Base-by-base conservation (phyloP, 2,888 invertebrate genomes). In the Plagodis pulveraria region DNA sequence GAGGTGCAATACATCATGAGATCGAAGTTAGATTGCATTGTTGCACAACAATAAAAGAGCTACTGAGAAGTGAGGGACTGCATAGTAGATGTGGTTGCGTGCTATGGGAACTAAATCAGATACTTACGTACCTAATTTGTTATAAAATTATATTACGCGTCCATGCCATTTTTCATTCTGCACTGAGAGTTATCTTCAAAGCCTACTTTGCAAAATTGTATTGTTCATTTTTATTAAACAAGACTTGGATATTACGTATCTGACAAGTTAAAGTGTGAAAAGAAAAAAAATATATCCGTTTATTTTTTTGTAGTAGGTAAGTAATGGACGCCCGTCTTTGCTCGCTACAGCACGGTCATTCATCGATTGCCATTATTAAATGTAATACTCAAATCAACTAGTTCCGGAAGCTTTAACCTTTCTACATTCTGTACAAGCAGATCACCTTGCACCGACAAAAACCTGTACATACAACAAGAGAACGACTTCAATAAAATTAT, bases 21-120 rank as follows among this genome's bases (percentile, higher is more conserved):
- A 89, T 89, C 78, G 81, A 80, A 78, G 73, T 69, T 66, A 86
- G 88, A 91, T 91, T 90, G 84, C 86, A 81, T 89, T 88, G 87
- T 90, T 85, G 83, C 78, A 69, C 78, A 81, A 87, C 83, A 86
- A 84, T 86, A 83, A 78, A 80, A 76, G 75, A 71, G 76, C 81
- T 84, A 80, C 86, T 81, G 80, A 77, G 82, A 81, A 83, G 79
- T 78, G 73, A 80, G 74, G 72, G 66, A 69, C 77, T 78, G 84
- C 79, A 86, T 84, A 78, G 75, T 73, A 78, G 81, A 86, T 89
- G 89, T 74, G 89, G 89, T 89, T 86, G 83, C 84, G 78, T 81
- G 81, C 78, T 83, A 82, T 87, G 88, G 77, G 88, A 89, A 87
- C 84, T 78, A 77, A 88, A 89, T 90, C 84, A 81, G 81, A 84